Conservation (phyloP, 2,888 invertebrate species). For the Heliconius cydno region DNA sequence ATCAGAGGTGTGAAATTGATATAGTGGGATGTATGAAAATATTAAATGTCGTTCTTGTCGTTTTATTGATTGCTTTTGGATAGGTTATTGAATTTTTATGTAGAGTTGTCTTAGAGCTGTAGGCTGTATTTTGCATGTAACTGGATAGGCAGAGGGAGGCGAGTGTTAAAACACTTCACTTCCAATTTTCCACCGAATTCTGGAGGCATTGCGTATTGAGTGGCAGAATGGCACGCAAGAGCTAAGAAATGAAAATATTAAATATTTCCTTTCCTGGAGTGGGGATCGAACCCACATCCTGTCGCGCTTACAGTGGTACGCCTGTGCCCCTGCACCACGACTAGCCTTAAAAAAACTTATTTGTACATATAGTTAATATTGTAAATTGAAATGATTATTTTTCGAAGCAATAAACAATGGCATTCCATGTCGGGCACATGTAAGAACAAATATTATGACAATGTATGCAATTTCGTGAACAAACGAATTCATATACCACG, state of each 20-base stretch:
- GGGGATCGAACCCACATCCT: too few species aligned
- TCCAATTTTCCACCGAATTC: too few species aligned
- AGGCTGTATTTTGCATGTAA: too few species aligned
- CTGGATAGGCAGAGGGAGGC: too few species aligned
- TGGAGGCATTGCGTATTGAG: too few species aligned
- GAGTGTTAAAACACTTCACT: too few species aligned
- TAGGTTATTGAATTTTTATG: background rate
- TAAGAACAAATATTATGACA: constrained; percentile 61
- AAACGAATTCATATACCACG: constrained; percentile 76
- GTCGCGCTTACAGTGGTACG: too few species aligned
- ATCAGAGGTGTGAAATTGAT: constrained; percentile 23
- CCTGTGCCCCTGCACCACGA: too few species aligned
- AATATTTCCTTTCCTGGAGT: too few species aligned
- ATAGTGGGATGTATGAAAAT: constrained; percentile 10
- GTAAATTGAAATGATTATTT: constrained; percentile 1
- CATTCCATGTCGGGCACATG: constrained; percentile 61
- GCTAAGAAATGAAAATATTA: too few species aligned
- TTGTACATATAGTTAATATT: constrained; percentile 34
- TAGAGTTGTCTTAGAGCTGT: background rate
- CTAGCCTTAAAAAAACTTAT: background rate
- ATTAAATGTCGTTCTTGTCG: background rate
- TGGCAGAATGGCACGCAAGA: too few species aligned
- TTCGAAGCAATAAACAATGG: constrained; percentile 54
- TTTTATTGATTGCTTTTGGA: background rate
- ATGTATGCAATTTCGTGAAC: constrained; percentile 74